Base-by-base conservation (phyloP, 2,113 vertebrate species). In the Notothenia rossii region DNA sequence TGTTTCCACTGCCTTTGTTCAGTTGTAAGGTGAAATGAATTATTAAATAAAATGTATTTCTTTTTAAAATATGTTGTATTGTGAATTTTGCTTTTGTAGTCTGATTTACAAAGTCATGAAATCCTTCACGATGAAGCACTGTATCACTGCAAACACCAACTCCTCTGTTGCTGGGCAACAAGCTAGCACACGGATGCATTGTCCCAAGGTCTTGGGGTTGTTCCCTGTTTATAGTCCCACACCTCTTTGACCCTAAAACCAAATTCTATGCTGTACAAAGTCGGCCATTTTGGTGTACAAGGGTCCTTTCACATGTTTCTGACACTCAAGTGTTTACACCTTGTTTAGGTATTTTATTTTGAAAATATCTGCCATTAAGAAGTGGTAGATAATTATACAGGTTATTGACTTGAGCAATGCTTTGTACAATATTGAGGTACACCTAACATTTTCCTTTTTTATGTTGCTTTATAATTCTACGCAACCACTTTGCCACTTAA, bases 11-110 rank as follows among this genome's bases (percentile, higher is more conserved):
- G 48, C 22, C 40, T 71, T 64, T 79, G 46, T 68, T 59, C 15
- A 54, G 33, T 20, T 72, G 10, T 29, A 54, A 77, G 54, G 51
- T 65, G 33, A 73, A 58, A 61, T 79, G 0, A 83, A 46, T 59
- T 60, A 78, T 74, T 84, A 58, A 86, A 86, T 88, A 81, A 89
- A 89, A 81, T 29, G 36, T 45, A 46, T 62, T 54, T 4, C 5
- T 69, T 48, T 79, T 82, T 70, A 18, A 83, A 64, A 80, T 67
- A 25, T 18, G 48, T 11, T 46, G 8, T 60, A 20, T 60, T 59
- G 5, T n/a, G 51, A 73, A 46, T 68, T 22, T 72, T 25, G 49
- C 11, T 77, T 56, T 69, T 48, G n/a, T n/a, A 46, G 17, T 66
- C 53, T 66, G 20, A 72, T 66, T 72, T 75, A 58, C 9, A 22